Percentiles rank a stretch among this genome's conserved stretches.
phyloP scores from a whole-genome alignment of 1,140 invertebrate species.

The Rhopalosiphum maidis region DNA sequence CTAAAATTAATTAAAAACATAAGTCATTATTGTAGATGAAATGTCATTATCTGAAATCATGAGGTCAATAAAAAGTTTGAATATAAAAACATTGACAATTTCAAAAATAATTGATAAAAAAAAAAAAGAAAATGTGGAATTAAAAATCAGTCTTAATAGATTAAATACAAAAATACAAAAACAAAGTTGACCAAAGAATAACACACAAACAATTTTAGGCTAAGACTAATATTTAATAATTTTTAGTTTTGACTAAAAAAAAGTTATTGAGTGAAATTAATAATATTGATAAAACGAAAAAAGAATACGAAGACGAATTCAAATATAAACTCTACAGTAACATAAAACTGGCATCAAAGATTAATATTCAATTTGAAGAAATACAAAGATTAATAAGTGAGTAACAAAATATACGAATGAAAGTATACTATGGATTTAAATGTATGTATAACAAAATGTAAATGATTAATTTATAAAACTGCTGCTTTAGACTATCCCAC shows the following conservation, averaged over 20 bases:
- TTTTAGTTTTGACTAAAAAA: background rate
- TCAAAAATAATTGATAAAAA: background rate
- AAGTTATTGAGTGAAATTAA: background rate
- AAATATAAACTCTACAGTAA: background rate
- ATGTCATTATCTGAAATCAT: background rate
- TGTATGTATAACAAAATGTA: background rate
- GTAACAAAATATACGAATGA: too few relatives aligned
- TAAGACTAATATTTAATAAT: background rate
- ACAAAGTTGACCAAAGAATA: background rate
- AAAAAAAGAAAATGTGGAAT: background rate
- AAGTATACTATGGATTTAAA: background rate
- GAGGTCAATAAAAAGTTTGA: background rate
- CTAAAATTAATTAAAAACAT: background rate
- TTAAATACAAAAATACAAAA: constrained; percentile 11
- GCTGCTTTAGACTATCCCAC: background rate
- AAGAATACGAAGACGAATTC: background rate
- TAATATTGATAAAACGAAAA: background rate
- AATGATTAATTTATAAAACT: background rate
- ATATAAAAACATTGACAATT: background rate
- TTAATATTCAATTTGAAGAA: constrained; percentile 20
- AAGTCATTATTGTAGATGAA: background rate
- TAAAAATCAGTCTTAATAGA: background rate
- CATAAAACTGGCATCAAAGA: background rate
- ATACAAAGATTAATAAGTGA: constrained; percentile 1
- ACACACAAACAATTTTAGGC: background rate